These are phyloP conservation scores for Patella pellucida DNA, from an alignment of 2,888 invertebrate genomes.

Conservation along the genomic window DNA sequence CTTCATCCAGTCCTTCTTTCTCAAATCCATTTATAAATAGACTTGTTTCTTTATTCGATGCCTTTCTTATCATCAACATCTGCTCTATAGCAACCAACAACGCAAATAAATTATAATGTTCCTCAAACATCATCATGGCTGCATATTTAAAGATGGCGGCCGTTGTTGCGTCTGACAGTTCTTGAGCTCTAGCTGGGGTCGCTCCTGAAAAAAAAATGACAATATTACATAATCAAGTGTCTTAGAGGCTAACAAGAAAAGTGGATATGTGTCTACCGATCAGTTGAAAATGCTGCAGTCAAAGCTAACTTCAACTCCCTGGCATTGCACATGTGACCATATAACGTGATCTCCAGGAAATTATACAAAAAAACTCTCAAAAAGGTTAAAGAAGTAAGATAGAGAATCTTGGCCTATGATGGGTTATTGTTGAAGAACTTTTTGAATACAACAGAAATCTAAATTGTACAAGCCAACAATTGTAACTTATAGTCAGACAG, in stretches of 20 bases:
- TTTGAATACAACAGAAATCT: too few species aligned
- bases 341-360: too few species aligned
- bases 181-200: constrained; percentile 63
- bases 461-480: too few species aligned
- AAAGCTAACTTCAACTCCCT: too few species aligned
- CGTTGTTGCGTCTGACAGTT: constrained; percentile 63
- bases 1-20: constrained; percentile 55
- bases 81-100: constrained; percentile 65
- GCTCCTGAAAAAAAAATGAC: constrained; percentile 47
- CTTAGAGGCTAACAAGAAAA: neutral
- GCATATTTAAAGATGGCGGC: constrained; percentile 56
- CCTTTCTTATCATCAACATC: constrained; percentile 54
- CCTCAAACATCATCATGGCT: constrained; percentile 66
- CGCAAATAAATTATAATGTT: constrained; percentile 59
- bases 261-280: neutral
- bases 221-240: neutral
- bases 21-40: constrained; percentile 67
- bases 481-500: too few species aligned
- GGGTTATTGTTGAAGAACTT: too few species aligned
- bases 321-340: too few species aligned
- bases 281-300: too few species aligned
- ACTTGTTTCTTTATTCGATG: constrained; percentile 62
- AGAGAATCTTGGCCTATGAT: too few species aligned
- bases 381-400: too few species aligned
- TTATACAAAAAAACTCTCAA: too few species aligned